Evolutionary conservation across 2,888 invertebrate species (phyloP), one percentile per base, ranked within the genome.

Genomic region (Epirrita christyi): DNA sequence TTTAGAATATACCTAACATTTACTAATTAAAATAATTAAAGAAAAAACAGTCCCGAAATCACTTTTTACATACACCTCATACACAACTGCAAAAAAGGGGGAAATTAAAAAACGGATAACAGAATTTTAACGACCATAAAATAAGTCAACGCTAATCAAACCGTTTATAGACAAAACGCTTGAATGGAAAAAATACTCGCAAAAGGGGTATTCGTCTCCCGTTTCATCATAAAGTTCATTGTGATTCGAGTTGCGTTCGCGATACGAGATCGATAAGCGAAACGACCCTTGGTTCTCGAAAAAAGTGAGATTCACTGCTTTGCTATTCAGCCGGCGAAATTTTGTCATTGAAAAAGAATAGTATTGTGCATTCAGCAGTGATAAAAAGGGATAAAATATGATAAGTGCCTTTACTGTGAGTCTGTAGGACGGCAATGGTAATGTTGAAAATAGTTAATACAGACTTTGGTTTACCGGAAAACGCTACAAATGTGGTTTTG

Each of bases 331-430:
- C 70, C 73, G 74, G 78, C 83, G 81, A 72, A 76, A 75, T 80
- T 80, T 80, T 78, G 84, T 84, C 84, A 85, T 85, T 85, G 84
- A 85, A 83, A 85, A 81, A 79, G 77, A 84, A 84, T 80, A 78
- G 76, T 81, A 76, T 83, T 79, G 79, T 79, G 76, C 77, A 78
- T 81, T 78, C 73, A 73, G 70, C 68, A 75, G 76, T 78, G 78
- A 80, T 84, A 83, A 80, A 83, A 83, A 75, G 69, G 78, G 79
- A 77, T 78, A 71, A 78, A 73, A 76, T 78, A 79, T 80, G 75
- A 72, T 73, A 75, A 75, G 70, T 65, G 64, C 59, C 60, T 50
- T 56, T 56, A 44, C 55, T 40, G 46, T 54, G 43, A 59, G 60
- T 55, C 47, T 45, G 51, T 55, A 60, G 41, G 52, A 57, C 53